These are phyloP conservation scores for Microctenopoma steveboyesi DNA, from an alignment of 2,797 vertebrate genomes.

Conservation along the genomic window DNA sequence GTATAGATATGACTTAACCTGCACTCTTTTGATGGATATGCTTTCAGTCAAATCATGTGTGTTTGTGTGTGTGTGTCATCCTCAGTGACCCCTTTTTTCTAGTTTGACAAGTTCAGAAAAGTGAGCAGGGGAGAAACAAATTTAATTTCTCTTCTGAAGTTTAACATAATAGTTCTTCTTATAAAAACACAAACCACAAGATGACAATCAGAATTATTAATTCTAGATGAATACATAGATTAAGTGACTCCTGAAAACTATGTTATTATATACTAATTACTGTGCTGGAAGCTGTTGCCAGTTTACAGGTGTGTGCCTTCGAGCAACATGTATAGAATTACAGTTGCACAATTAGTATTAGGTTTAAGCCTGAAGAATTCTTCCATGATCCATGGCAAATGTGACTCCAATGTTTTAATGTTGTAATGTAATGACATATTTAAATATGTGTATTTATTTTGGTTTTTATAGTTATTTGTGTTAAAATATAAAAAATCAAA, in stretches of 20 bases:
- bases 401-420: background rate
- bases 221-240: background rate
- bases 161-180: background rate
- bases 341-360: background rate
- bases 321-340: background rate
- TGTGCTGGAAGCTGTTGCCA: background rate
- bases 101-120: conserved; percentile 20
- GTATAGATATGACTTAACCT: background rate
- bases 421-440: background rate
- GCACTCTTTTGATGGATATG: background rate
- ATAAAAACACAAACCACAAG: background rate
- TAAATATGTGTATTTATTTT: background rate
- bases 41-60: background rate
- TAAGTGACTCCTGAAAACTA: background rate
- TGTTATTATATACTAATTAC: background rate
- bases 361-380: background rate
- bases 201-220: background rate
- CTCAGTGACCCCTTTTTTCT: rapidly evolving
- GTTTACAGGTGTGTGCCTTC: background rate
- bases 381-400: background rate
- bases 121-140: background rate
- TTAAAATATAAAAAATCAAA: background rate
- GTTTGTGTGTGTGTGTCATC: background rate
- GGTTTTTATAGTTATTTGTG: background rate
- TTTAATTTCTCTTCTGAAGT: background rate